Base-by-base conservation (phyloP, 2,797 vertebrate species). In the Intellagama lesueurii region DNA sequence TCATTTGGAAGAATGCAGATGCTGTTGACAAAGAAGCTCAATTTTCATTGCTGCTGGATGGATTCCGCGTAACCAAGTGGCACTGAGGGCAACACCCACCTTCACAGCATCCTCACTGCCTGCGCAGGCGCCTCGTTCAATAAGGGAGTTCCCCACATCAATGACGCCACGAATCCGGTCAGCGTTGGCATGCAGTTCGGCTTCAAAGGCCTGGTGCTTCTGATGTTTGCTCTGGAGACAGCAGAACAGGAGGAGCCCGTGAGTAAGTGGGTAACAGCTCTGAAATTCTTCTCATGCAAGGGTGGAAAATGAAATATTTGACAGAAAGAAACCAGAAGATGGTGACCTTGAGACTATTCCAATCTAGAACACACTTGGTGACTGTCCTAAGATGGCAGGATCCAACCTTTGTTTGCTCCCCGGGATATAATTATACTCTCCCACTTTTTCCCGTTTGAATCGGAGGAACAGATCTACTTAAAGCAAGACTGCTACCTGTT, bases 171-270 rank as follows among this genome's bases (percentile, higher is more conserved):
- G 98, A 95, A 99, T 99, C 5, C 99, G 96, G 96, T 99, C 99
- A 0, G 99, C 99, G 0, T 99, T 99, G 96, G 99, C 99, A 0
- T 99, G 99, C 60, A 99, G 98, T 95, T 99, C 99, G 0, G 99
- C 99, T 93, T 99, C 99, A 0, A 99, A 99, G 7, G 99, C 99
- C 94, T 99, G 99, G 94, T 99, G 99, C 86, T 99, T 99, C 97
- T 99, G 99, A 95, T 99, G 99, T 91, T 99, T 99, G 96, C 99
- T 99, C 99, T 99, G 96, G 87, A 91, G 91, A 44, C 0, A 91
- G 89, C 68, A 93, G 92, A 90, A 87, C 1, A 24, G 17, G 1
- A 5, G 82, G 1, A 5, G 82, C 16, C 80, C 30, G 90, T 93
- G 26, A 88, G 69, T 32, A 79, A 30, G 69, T 26, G 78, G 78